Conservation (phyloP, 2,113 vertebrate genomes). For the Deroptyus accipitrinus region DNA sequence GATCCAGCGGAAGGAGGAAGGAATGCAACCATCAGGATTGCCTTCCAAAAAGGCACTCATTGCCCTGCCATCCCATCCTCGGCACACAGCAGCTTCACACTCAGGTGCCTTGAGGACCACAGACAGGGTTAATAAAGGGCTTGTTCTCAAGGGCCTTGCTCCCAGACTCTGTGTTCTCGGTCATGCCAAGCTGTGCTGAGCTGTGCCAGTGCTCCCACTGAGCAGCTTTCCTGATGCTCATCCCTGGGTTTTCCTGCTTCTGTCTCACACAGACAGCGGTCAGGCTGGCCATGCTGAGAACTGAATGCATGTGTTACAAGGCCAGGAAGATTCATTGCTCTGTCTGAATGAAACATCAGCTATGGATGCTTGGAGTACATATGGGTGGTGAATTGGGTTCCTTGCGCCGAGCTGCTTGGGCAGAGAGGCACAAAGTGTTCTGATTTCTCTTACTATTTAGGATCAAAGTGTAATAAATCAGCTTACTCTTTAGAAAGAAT, state of each 20-base stretch:
- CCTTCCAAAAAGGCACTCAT: background rate
- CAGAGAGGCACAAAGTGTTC: background rate
- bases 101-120: background rate
- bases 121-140: fast-evolving
- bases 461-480: background rate
- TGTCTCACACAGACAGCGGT: background rate
- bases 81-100: background rate
- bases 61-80: background rate
- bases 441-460: background rate
- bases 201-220: background rate
- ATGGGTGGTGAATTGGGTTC: background rate
- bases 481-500: background rate
- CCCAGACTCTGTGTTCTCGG: fast-evolving
- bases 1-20: background rate
- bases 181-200: fast-evolving
- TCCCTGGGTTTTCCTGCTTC: background rate
- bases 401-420: background rate
- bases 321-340: background rate
- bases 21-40: fast-evolving
- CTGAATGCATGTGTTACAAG: fast-evolving
- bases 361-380: background rate
- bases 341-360: background rate
- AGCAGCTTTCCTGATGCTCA: fast-evolving
- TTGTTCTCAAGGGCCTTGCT: background rate
- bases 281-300: background rate